Percentiles rank a stretch among this genome's conserved stretches.
Evolutionary conservation across 1,140 invertebrate species (phyloP).

Genomic region (Amyelois transitella): DNA sequence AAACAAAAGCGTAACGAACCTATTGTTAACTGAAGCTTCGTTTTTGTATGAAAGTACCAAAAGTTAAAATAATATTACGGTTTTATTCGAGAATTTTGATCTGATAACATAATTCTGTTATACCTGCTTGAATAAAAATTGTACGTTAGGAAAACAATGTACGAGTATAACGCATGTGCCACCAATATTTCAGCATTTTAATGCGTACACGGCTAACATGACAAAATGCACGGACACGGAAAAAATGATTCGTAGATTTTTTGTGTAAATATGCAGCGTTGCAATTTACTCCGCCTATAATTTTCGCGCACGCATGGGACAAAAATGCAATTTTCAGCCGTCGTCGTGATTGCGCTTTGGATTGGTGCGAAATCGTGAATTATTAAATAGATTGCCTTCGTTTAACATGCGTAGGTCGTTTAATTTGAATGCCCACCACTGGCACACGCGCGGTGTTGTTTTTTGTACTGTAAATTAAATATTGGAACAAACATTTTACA

Average conservation of each 20-base stretch:
- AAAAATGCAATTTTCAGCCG: conserved; percentile 45
- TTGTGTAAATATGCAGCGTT: conserved; percentile 27
- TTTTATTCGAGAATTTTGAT: neutral
- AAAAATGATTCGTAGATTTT: conserved; percentile 11
- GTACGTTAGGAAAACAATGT: neutral
- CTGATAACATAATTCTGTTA: neutral
- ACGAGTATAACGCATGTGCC: neutral
- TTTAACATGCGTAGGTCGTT: conserved; percentile 15
- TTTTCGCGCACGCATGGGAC: conserved; percentile 32
- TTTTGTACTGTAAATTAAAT: neutral
- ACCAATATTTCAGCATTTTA: neutral
- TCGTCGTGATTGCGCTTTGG: conserved; percentile 33
- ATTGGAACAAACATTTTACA: neutral
- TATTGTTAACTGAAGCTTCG: no score
- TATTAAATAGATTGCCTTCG: conserved; percentile 37
- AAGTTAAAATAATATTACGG: neutral
- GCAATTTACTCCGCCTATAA: conserved; percentile 40
- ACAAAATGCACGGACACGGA: conserved; percentile 17
- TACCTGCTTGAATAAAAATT: neutral
- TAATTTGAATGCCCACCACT: neutral
- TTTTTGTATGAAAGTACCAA: no score
- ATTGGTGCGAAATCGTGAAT: conserved; percentile 34
- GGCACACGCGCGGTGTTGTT: neutral
- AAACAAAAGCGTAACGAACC: no score
- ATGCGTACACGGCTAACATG: neutral